Base-by-base conservation (phyloP, 1,140 invertebrate species). In the Drosophila guanche region DNA sequence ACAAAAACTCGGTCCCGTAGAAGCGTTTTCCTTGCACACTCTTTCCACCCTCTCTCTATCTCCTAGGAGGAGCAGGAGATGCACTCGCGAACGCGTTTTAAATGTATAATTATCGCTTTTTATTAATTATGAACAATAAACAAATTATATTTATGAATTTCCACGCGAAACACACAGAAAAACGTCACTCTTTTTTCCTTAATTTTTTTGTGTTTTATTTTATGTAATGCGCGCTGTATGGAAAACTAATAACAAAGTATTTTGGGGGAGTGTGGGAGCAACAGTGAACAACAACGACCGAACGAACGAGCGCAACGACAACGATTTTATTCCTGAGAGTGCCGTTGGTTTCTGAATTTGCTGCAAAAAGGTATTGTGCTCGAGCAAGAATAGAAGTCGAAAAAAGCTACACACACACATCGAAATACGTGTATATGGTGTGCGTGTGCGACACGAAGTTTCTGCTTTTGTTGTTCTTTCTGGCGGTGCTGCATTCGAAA, bases 301-400 rank as follows among this genome's bases (percentile, higher is more conserved):
- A 53, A 23, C 37, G 47, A 55, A 41, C 73, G 63, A 69, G 45
- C 73, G 73, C 63, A 81, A 63, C 76, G 62, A 80, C 75, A 65
- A 83, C 74, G 73, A 63, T 67, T 76, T 77, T 81, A 80, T 86
- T 86, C 81, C 81, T 85, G 81, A 86, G 81, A 80, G 81, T 86
- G 56, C 76, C 65, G 77, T 86, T 86, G 77, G 68, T 76, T 73
- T 62, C 59, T 86, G 76, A 79, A 85, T 72, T 84, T 67, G 76
- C 55, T 61, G 69, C 67, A 72, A 76, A 72, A 79, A 61, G 61
- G 65, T 68, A 68, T 66, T 16, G 59, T 25, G 52, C 52, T 51
- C 56, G 59, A 47, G 60, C 53, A 48, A 74, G 57, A 86, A 86
- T 51, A 77, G 77, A 63, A 77, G 61, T 70, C 58, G 48, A 73